A percentile compares a stretch with the other conserved stretches of the same genome.
Evolutionary conservation across 2,113 vertebrate species (phyloP).

Genomic region (Choloepus hoffmanni): DNA sequence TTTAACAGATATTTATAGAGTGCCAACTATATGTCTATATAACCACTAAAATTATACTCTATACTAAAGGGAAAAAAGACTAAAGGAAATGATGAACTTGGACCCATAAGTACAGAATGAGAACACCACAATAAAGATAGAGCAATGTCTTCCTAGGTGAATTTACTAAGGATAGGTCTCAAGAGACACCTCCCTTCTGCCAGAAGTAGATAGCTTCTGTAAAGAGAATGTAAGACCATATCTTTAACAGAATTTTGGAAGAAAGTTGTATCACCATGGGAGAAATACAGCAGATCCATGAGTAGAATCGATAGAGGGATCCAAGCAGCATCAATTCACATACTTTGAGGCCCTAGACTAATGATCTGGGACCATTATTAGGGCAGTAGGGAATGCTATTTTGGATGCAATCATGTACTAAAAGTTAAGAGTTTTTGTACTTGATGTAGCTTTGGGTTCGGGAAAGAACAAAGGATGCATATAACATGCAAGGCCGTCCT

Average conservation of each 20-base stretch:
- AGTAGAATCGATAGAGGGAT: background rate
- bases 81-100: background rate
- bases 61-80: background rate
- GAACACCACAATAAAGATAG: background rate
- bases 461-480: background rate
- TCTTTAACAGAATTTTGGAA: background rate
- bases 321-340: background rate
- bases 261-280: background rate
- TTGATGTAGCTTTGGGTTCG: background rate
- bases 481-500: background rate
- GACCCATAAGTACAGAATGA: background rate
- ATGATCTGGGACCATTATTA: background rate
- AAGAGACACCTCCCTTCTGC: background rate
- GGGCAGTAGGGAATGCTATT: background rate
- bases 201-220: background rate
- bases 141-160: background rate
- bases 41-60: background rate
- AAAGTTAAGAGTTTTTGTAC: background rate
- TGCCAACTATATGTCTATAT: background rate
- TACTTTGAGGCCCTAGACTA: background rate
- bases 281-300: background rate
- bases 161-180: background rate
- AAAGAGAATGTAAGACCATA: background rate
- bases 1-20: background rate
- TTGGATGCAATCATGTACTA: background rate